Conservation (phyloP, 2,113 vertebrate genomes). For the Empidonax traillii region DNA sequence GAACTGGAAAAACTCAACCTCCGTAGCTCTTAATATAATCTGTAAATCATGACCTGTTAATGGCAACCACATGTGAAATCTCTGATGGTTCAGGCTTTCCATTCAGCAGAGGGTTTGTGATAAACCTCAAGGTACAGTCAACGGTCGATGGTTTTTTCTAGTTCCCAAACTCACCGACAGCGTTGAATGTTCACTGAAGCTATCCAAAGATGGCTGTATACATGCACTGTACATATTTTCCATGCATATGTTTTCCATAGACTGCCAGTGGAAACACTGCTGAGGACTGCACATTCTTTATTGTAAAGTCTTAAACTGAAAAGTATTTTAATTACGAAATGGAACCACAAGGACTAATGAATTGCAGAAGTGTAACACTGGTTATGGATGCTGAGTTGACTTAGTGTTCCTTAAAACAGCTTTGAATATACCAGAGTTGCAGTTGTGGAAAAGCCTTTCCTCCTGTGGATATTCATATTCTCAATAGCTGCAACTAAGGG, state of each 20-base stretch:
- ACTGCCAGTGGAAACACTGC: slow-evolving; percentile 51
- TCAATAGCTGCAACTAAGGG: not conserved
- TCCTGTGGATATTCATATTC: not conserved
- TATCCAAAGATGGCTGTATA: slow-evolving; percentile 67
- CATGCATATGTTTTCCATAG: slow-evolving; percentile 54
- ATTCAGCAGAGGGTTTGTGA: slow-evolving; percentile 61
- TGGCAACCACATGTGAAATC: slow-evolving; percentile 44
- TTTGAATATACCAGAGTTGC: not conserved
- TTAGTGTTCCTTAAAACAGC: not conserved
- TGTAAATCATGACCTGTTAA: slow-evolving; percentile 55
- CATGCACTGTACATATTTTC: slow-evolving; percentile 33
- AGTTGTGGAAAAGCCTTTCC: not conserved
- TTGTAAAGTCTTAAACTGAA: slow-evolving; percentile 47
- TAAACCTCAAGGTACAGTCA: slow-evolving; percentile 97
- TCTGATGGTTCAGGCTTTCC: not conserved
- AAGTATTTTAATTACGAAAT: slow-evolving; percentile 59
- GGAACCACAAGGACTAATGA: slow-evolving; percentile 57
- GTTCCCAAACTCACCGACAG: slow-evolving; percentile 96
- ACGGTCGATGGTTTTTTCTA: slow-evolving; percentile 97
- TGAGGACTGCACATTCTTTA: slow-evolving; percentile 63
- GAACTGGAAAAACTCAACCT: slow-evolving; percentile 48
- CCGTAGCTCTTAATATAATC: slow-evolving; percentile 11
- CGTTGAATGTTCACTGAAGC: slow-evolving; percentile 95
- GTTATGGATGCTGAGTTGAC: not conserved
- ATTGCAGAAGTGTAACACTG: slow-evolving; percentile 23